Evolutionary conservation across 2,797 vertebrate genomes (phyloP).

Genomic region (Sorex maritimensis): DNA sequence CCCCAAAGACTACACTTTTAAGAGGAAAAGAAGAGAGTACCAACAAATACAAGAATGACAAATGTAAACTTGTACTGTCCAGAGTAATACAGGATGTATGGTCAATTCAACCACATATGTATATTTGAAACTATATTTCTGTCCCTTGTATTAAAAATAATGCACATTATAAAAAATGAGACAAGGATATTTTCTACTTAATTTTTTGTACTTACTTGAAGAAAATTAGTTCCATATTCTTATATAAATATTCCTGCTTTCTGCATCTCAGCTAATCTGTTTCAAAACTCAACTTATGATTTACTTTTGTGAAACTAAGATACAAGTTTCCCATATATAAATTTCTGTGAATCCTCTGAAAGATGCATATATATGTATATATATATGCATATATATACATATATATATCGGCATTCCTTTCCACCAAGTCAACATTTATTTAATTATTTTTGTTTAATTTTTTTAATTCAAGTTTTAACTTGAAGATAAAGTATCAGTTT

Average conservation of each 20-base stretch:
- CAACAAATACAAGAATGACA: no score
- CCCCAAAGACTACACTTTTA: no score
- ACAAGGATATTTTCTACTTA: background rate
- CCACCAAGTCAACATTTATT: constrained; percentile 32
- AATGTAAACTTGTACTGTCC: background rate
- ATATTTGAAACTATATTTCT: constrained; percentile 49
- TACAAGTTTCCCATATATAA: background rate
- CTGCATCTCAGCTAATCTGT: background rate
- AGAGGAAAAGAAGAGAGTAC: no score
- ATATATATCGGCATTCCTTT: constrained; percentile 1
- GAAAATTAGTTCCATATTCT: constrained; percentile 40
- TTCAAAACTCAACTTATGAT: constrained; percentile 5
- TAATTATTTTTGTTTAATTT: constrained; percentile 60
- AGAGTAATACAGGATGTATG: background rate
- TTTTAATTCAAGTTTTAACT: constrained; percentile 52
- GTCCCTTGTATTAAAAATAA: constrained; percentile 20
- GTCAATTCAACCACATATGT: background rate
- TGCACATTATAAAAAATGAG: background rate
- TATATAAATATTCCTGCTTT: constrained; percentile 42
- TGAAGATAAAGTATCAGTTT: constrained; percentile 17
- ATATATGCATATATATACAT: no score
- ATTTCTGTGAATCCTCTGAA: background rate
- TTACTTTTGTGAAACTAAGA: constrained; percentile 48
- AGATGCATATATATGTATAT: background rate
- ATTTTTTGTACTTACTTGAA: background rate